Conservation (phyloP, 2,797 vertebrate genomes). For the Centroberyx gerrardi region DNA sequence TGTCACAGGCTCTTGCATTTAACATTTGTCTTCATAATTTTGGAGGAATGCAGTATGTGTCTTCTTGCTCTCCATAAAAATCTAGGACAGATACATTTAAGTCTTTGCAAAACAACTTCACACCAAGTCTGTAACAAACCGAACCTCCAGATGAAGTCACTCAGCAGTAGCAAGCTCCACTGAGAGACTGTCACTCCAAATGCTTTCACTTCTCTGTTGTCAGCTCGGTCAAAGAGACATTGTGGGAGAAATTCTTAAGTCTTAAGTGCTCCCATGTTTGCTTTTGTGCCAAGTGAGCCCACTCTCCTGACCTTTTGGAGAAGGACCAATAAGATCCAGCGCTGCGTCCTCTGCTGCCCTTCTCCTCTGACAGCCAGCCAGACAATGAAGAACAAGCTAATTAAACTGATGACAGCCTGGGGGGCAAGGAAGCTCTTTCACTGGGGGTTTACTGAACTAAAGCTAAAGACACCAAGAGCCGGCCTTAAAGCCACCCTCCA, state of each 20-base stretch:
- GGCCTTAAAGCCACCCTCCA: too few species aligned
- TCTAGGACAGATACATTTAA: too few species aligned
- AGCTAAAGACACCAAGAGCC: not conserved
- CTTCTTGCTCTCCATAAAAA: too few species aligned
- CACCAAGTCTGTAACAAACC: not conserved
- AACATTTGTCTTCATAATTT: too few species aligned
- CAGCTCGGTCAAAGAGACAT: conserved; percentile 54
- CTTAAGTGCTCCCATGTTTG: conserved; percentile 72
- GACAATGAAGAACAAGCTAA: conserved; percentile 76
- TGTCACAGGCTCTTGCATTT: not conserved
- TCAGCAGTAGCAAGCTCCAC: not conserved
- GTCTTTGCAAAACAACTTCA: too few species aligned
- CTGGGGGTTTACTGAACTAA: not conserved
- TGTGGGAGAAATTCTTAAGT: conserved; percentile 69
- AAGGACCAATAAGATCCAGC: conserved; percentile 61
- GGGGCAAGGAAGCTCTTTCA: conserved; percentile 9
- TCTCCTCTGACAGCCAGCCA: conserved; percentile 52
- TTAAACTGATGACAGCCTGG: conserved; percentile 63
- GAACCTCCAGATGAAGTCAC: conserved; percentile 8
- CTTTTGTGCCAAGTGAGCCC: conserved; percentile 69
- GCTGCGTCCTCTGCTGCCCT: conserved; percentile 44
- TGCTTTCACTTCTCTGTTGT: conserved; percentile 50
- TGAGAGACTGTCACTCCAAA: conserved; percentile 13
- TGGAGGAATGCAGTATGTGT: too few species aligned
- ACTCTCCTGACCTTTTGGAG: conserved; percentile 69